Evolutionary conservation across 2,113 vertebrate genomes (phyloP), one percentile per base, ranked within the genome.

Genomic region (Tragelaphus scriptus): DNA sequence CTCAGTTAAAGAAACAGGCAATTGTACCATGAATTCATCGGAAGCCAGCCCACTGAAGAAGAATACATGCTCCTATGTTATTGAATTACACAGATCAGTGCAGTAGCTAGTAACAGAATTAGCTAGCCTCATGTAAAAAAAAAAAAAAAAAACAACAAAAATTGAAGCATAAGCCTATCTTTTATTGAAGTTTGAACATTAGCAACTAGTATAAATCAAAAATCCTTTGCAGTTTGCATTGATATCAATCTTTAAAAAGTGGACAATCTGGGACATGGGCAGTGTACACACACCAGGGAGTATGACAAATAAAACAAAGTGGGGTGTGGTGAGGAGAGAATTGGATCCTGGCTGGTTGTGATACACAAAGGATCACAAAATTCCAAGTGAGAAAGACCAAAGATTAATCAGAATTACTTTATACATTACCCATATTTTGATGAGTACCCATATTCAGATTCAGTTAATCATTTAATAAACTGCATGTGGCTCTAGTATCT

Each of bases 61-160:
- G 1, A 49, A 17, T 19, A 1, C 23, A 1, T 1, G 5, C 0
- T 15, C 13, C 10, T 9, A 3, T 0, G 5, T 36, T 36, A n/a
- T 2, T 82, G 3, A 3, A 6, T 14, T 15, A 7, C 9, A 23
- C 25, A n/a, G 1, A 40, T 6, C 9, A 21, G 15, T 4, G 7
- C 8, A n/a, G 65, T 47, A 65, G 28, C 15, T 91, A 56, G 25
- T 68, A 40, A 40, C 1, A 14, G 58, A 16, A 7, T 91, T 26
- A 53, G 17, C 36, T 82, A 85, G 17, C 21, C 40, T 87, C 92
- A 15, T 10, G 23, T 40, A 0, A 15, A 63, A 5, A 15, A 90
- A 26, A 13, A 13, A 2, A 13, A 17, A 14, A 13, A 85, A 26
- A 40, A 58, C 4, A 44, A 44, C 44, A 44, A 44, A 6, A 44